Conservation (phyloP, 2,888 invertebrate genomes). For the Ethmia dodecea region DNA sequence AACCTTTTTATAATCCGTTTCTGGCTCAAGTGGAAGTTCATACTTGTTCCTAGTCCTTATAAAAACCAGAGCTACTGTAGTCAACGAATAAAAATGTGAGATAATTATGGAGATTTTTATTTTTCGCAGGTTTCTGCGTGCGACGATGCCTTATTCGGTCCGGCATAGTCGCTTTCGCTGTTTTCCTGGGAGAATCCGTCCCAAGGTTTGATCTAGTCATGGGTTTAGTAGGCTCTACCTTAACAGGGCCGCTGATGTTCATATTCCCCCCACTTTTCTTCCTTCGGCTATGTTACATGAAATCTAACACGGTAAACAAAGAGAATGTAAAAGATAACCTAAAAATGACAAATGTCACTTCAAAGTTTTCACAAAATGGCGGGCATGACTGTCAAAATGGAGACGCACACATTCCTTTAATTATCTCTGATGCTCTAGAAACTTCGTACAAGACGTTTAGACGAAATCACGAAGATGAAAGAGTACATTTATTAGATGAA, state of each 20-base stretch:
- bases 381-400: conserved; percentile 14
- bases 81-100: neutral
- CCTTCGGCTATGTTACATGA: conserved; percentile 79
- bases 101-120: conserved; percentile 11
- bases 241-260: conserved; percentile 90
- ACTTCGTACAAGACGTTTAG: conserved; percentile 56
- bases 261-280: conserved; percentile 91
- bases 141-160: conserved; percentile 85
- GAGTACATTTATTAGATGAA: too few relatives aligned
- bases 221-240: conserved; percentile 90
- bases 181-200: conserved; percentile 88
- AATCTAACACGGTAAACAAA: conserved; percentile 25
- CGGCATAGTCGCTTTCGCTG: conserved; percentile 81
- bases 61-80: too few relatives aligned
- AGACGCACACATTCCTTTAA: conserved; percentile 33
- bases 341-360: conserved; percentile 9
- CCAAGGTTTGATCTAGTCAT: conserved; percentile 92
- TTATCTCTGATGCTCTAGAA: conserved; percentile 29
- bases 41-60: too few relatives aligned
- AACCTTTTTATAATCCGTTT: too few relatives aligned
- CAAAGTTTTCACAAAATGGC: conserved; percentile 7
- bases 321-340: neutral
- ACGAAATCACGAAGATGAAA: conserved; percentile 26
- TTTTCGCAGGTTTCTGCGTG: conserved; percentile 83
- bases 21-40: too few relatives aligned